phyloP scores from a whole-genome alignment of 2,113 vertebrate species.

The Microcebus lehilahytsara region DNA sequence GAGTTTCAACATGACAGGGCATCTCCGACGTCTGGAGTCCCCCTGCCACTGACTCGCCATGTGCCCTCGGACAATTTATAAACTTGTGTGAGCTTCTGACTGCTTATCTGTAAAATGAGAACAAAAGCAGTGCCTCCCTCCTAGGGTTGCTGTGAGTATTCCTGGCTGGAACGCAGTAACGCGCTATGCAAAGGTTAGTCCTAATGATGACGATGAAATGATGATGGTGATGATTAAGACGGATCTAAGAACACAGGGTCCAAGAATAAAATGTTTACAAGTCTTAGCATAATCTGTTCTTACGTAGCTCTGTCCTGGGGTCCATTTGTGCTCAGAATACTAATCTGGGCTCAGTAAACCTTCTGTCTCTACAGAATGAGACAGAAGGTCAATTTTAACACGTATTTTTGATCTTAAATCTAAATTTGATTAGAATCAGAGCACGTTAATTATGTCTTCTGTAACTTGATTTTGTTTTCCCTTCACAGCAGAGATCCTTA shows the following conservation, averaged over 20 bases:
- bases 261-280: background rate
- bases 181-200: rapidly evolving
- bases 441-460: background rate
- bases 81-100: background rate
- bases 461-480: background rate
- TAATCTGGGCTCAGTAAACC: background rate
- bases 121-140: background rate
- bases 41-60: background rate
- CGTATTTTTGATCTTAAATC: background rate
- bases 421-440: background rate
- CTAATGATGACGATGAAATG: background rate
- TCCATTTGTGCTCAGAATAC: background rate
- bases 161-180: background rate
- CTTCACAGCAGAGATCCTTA: background rate
- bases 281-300: background rate
- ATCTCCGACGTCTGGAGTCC: background rate
- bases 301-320: background rate
- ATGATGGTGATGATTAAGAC: background rate
- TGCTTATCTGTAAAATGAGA: background rate
- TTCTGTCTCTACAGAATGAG: background rate
- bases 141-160: background rate
- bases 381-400: background rate
- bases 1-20: background rate
- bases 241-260: background rate
- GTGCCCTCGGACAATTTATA: background rate